phyloP scores from a whole-genome alignment of 2,888 invertebrate genomes.

The Pterobdella sp. region DNA sequence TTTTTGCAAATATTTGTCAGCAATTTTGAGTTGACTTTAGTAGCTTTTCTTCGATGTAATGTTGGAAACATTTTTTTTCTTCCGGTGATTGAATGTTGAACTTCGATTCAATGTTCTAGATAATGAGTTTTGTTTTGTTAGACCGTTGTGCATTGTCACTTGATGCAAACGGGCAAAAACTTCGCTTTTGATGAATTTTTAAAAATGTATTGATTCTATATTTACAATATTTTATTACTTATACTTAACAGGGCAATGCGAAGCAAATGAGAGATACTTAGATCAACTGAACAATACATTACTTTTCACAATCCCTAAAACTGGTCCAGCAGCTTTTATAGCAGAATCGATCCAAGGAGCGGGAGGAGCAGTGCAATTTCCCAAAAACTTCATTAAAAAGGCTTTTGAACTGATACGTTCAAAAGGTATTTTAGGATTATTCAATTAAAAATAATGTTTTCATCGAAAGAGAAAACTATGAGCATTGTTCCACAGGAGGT shows the following conservation, averaged over 20 bases:
- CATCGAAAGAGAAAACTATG: background rate
- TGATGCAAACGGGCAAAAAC: too few relatives aligned
- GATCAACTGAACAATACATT: conserved; percentile 73
- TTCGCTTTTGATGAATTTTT: too few relatives aligned
- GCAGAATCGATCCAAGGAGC: conserved; percentile 94
- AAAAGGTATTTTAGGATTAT: conserved; percentile 46
- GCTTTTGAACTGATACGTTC: conserved; percentile 70
- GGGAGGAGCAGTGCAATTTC: conserved; percentile 85
- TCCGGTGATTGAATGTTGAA: too few relatives aligned
- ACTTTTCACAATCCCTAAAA: conserved; percentile 66
- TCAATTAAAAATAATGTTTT: background rate
- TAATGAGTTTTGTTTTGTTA: too few relatives aligned
- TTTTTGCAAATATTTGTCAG: too few relatives aligned
- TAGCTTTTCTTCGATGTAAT: too few relatives aligned
- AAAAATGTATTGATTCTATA: too few relatives aligned
- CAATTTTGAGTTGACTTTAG: too few relatives aligned
- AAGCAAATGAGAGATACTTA: conserved; percentile 69
- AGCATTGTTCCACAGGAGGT: conserved; percentile 59
- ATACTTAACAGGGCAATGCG: conserved; percentile 42
- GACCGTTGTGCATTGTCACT: too few relatives aligned
- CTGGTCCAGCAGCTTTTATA: conserved; percentile 76
- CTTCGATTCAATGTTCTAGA: too few relatives aligned
- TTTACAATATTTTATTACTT: too few relatives aligned
- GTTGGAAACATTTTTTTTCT: too few relatives aligned
- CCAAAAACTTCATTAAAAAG: conserved; percentile 73